A percentile compares a stretch with the other conserved stretches of the same genome.
Conservation (phyloP, 2,888 invertebrate genomes). For the Itoplectis maculator region DNA sequence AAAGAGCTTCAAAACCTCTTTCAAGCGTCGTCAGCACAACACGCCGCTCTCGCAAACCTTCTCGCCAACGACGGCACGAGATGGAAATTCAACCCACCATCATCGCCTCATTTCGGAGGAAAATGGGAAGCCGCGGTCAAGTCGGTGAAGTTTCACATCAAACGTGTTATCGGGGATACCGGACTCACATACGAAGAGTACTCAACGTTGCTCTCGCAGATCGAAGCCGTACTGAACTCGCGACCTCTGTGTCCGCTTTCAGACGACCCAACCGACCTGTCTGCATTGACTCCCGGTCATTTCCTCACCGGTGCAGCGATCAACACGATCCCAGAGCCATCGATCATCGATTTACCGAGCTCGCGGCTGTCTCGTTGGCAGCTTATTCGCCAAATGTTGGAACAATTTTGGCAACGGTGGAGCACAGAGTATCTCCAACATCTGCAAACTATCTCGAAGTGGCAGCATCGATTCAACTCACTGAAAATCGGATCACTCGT, state of each 20-base stretch:
- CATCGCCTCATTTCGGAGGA: neutral
- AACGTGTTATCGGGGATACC: neutral
- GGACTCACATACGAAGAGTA: neutral
- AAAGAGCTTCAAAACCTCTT: neutral
- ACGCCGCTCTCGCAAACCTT: neutral
- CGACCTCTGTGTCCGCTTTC: neutral
- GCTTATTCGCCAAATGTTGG: constrained; percentile 19
- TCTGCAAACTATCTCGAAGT: constrained; percentile 39
- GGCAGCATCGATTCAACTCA: constrained; percentile 44
- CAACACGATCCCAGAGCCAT: neutral
- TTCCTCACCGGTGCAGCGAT: neutral
- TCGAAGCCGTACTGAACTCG: neutral
- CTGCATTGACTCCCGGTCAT: neutral
- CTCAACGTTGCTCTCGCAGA: neutral
- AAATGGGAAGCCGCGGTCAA: neutral
- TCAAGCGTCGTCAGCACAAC: neutral
- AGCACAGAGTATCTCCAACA: constrained; percentile 61
- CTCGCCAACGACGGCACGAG: constrained; percentile 3
- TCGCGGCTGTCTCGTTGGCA: neutral
- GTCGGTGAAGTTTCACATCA: neutral
- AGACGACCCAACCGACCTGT: neutral
- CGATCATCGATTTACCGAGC: neutral
- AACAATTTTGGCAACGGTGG: constrained; percentile 61
- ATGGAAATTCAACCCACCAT: neutral
- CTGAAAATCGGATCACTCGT: constrained; percentile 58